Base-by-base conservation (phyloP, 2,113 vertebrate genomes). In the Nicator chloris region DNA sequence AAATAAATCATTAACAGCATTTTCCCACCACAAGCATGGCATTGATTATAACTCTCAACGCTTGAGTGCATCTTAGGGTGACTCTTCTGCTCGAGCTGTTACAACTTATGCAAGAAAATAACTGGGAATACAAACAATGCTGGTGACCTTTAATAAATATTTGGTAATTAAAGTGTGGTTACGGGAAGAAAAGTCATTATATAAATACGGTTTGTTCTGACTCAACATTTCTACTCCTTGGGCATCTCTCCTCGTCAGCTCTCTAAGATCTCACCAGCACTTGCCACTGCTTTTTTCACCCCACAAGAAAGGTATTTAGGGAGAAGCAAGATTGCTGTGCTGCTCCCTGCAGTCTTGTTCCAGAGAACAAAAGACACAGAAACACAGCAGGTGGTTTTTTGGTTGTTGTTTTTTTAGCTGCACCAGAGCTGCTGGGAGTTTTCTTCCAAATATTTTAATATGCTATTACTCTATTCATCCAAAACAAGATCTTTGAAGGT, bases 71-170 rank as follows among this genome's bases (percentile, higher is more conserved):
- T 91, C 84, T 69, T 40, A 37, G 2, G 56, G 76, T 42, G 80
- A 40, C 57, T 45, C 93, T 70, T 39, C 84, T 69, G 12, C 92
- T 77, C 13, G 45, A 85, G 85, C 88, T 60, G 59, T 35, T 87
- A 26, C 80, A 92, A 78, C 75, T 96, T 71, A 85, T 81, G 77
- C 82, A 83, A 94, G 93, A 78, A 93, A 83, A 42, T 83, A 78
- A 85, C 87, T 40, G 50, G 33, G 66, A 87, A 57, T 47, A 64
- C 81, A 95, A 95, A 94, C 85, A 85, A 92, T 69, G 86, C 82
- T 59, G 51, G 39, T 90, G 96, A 93, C 96, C 84, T 96, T 96
- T 89, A 50, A 80, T 96, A 93, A 92, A 86, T 91, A 92, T 86
- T 92, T 93, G 87, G 81, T 81, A 87, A 93, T 92, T 87, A 80